Conservation (phyloP, 2,797 vertebrate species). For the Sciurus vulgaris region DNA sequence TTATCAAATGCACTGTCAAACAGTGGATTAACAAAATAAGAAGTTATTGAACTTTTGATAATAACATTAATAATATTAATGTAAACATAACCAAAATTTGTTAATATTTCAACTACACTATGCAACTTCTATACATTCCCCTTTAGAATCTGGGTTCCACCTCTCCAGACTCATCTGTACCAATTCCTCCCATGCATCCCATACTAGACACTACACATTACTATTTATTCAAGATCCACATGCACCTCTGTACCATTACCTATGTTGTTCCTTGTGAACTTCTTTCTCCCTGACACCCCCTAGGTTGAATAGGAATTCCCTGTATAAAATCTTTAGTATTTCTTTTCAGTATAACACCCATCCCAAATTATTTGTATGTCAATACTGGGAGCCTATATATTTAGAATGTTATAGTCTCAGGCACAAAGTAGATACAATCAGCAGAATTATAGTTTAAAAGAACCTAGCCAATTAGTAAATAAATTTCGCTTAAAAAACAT, state of each 20-base stretch:
- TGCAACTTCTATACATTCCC: neutral
- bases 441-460: constrained; percentile 32
- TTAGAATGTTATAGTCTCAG: constrained; percentile 45
- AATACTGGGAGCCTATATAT: neutral
- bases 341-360: constrained; percentile 40
- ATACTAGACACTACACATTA: neutral
- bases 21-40: constrained; percentile 12
- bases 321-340: constrained; percentile 19
- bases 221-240: neutral
- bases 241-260: neutral
- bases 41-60: neutral
- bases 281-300: neutral
- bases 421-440: neutral
- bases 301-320: neutral
- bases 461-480: constrained; percentile 11
- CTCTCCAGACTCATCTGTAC: neutral
- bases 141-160: neutral
- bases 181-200: neutral
- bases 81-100: constrained; percentile 19
- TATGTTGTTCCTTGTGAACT: neutral
- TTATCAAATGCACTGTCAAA: constrained; percentile 50
- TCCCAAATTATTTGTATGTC: constrained; percentile 14
- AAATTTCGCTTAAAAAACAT: constrained; percentile 51
- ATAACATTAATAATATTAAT: constrained; percentile 49
- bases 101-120: neutral